phyloP scores from a whole-genome alignment of 1,140 invertebrate genomes.

The Chelonus insularis region DNA sequence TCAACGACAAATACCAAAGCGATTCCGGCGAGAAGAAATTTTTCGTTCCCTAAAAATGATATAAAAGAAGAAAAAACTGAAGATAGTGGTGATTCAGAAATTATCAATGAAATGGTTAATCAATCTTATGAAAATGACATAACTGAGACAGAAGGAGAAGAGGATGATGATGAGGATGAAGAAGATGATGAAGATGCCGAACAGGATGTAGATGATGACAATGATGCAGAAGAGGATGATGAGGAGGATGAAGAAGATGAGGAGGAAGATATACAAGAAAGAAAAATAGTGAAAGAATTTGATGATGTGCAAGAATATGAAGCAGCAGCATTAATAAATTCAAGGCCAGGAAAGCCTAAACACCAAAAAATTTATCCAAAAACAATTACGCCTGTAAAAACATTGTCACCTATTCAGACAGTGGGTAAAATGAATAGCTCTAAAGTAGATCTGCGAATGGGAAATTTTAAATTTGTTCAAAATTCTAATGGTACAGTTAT shows the following conservation, averaged over 20 bases:
- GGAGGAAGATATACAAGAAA: not conserved
- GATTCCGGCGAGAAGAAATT: slow-evolving; percentile 34
- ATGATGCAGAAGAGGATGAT: not conserved
- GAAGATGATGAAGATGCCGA: slow-evolving; percentile 23
- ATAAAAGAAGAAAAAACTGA: slow-evolving; percentile 31
- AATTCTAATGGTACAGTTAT: slow-evolving; percentile 34
- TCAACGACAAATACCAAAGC: not conserved
- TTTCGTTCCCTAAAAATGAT: slow-evolving; percentile 37
- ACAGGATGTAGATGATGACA: not conserved
- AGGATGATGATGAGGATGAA: slow-evolving; percentile 33
- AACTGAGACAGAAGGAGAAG: slow-evolving; percentile 47
- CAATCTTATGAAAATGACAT: slow-evolving; percentile 42
- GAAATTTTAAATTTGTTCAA: slow-evolving; percentile 55
- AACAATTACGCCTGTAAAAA: slow-evolving; percentile 38
- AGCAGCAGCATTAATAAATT: slow-evolving; percentile 21
- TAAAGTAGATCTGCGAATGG: slow-evolving; percentile 38
- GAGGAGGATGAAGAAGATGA: slow-evolving; percentile 31
- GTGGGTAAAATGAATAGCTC: slow-evolving; percentile 28
- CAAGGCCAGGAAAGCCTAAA: slow-evolving; percentile 38
- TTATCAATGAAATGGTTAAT: slow-evolving; percentile 29
- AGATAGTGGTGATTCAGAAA: slow-evolving; percentile 36
- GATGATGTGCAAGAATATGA: slow-evolving; percentile 7
- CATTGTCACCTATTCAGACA: slow-evolving; percentile 42
- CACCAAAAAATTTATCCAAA: slow-evolving; percentile 40
- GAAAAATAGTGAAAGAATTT: not conserved